Conservation (phyloP, 2,888 invertebrate species). For the Drosophila tripunctata region DNA sequence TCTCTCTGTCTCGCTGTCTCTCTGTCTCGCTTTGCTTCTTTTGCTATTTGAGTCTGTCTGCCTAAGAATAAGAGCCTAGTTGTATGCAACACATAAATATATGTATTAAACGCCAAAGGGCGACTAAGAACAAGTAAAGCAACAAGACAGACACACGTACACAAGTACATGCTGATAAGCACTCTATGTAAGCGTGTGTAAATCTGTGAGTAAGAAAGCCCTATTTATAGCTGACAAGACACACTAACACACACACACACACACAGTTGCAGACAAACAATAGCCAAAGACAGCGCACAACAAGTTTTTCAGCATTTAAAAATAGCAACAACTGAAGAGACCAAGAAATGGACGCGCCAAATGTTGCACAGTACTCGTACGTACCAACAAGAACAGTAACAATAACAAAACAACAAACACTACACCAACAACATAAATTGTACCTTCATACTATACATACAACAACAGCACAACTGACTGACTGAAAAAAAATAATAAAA, state of each 20-base stretch:
- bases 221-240: constrained; percentile 61
- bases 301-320: constrained; percentile 47
- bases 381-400: constrained; percentile 1
- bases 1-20: too few relatives aligned
- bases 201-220: constrained; percentile 23
- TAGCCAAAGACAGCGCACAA: constrained; percentile 28
- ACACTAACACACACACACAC: constrained; percentile 12
- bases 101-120: constrained; percentile 51
- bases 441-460: too few relatives aligned
- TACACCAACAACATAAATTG: not conserved
- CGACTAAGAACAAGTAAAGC: not conserved
- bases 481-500: constrained; percentile 22
- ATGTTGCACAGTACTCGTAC: constrained; percentile 28
- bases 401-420: not conserved
- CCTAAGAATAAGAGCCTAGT: constrained; percentile 28
- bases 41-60: not conserved
- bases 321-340: constrained; percentile 53
- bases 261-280: constrained; percentile 11
- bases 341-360: constrained; percentile 42
- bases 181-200: not conserved
- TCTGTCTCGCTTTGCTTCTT: not conserved
- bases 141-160: constrained; percentile 9
- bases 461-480: constrained; percentile 16
- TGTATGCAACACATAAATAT: constrained; percentile 58
- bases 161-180: constrained; percentile 9